Percentiles rank a stretch among this genome's conserved stretches.
Evolutionary conservation across 2,888 invertebrate species (phyloP).

Genomic region (Abrostola tripartita): DNA sequence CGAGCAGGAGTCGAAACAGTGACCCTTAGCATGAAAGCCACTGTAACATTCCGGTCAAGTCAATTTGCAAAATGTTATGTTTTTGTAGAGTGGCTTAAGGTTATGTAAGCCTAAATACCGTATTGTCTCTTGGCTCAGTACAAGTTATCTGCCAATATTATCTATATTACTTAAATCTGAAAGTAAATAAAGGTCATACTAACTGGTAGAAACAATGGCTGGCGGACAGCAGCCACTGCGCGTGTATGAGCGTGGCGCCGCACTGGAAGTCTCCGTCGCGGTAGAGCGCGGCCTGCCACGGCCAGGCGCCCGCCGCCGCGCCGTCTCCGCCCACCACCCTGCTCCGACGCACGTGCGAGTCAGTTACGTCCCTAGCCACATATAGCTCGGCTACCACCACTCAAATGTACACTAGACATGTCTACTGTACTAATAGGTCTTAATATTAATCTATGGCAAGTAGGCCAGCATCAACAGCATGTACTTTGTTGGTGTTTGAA

Average conservation of each 20-base stretch:
- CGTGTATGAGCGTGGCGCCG: conserved; percentile 92
- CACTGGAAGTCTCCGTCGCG: conserved; percentile 95
- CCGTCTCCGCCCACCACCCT: conserved; percentile 95
- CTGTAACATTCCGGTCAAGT: no score
- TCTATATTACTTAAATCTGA: neutral
- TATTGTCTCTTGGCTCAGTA: neutral
- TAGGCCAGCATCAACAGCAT: neutral
- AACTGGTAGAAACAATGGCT: conserved; percentile 95
- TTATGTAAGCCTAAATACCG: no score
- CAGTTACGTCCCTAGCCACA: conserved; percentile 66
- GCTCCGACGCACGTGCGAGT: conserved; percentile 83
- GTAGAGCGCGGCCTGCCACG: conserved; percentile 95
- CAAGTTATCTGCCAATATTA: neutral
- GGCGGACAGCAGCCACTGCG: conserved; percentile 93
- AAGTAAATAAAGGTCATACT: conserved; percentile 64
- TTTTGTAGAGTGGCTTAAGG: no score
- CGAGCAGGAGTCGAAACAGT: no score
- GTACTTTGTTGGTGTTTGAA: no score
- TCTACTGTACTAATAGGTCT: neutral
- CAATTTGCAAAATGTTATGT: no score
- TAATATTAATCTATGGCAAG: conserved; percentile 12
- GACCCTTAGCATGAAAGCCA: no score
- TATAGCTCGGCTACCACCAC: conserved; percentile 28
- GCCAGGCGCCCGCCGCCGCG: conserved; percentile 93
- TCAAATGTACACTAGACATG: conserved; percentile 7